Base-by-base conservation (phyloP, 2,797 vertebrate genomes). In the Sebastes kiyomatsui region DNA sequence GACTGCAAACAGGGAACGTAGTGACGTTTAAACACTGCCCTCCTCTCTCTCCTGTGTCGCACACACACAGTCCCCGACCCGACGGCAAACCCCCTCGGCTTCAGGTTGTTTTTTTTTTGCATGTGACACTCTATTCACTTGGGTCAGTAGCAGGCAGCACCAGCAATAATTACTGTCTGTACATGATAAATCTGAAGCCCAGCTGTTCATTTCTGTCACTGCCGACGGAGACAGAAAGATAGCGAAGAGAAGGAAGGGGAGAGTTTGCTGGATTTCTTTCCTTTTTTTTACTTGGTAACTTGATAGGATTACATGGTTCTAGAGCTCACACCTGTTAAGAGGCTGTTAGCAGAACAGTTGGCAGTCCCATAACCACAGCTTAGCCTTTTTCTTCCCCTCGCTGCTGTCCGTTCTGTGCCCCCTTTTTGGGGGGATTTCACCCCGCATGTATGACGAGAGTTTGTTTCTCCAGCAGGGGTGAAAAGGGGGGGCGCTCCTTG, bases 111-210 rank as follows among this genome's bases (percentile, higher is more conserved):
- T 86, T 95, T 92, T 94, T 93, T 16, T 16, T 46, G 42, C 86
- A 88, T 94, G 88, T 95, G 95, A 95, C 95, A 95, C 95, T 95
- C 92, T 95, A 94, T 94, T 95, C 94, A 93, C 94, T 95, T 94
- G 94, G 96, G 95, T 95, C 95, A 94, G 94, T 95, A 96, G 95
- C 95, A 96, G 96, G 94, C 95, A 93, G 93, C 94, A 96, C 93
- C 95, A 89, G 94, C 93, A 96, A 96, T 97, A 96, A 96, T 97
- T 96, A 96, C 95, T 94, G 95, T 96, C 96, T 95, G 94, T 93
- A 91, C 96, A 96, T 96, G 96, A 96, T 85, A 94, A 94, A 96
- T 96, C 95, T 96, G 93, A 96, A 94, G 93, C 93, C 95, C 97
- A 97, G 96, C 96, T 97, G 96, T 97, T 97, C 92, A 77, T 87